Conservation (phyloP, 2,888 invertebrate species). For the Yponomeuta evonymella region DNA sequence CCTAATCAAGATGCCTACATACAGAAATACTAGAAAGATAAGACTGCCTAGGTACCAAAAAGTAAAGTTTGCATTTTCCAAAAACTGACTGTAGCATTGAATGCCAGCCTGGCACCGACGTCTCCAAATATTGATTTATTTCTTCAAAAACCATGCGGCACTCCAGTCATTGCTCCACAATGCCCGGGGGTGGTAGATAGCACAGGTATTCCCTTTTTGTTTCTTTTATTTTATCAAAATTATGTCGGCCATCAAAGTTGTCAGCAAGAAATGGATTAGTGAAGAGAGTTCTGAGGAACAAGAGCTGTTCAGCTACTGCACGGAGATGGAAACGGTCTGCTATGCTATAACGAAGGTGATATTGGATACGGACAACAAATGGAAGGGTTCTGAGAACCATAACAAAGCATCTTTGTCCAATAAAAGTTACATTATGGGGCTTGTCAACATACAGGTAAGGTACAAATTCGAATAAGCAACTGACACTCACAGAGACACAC, state of each 20-base stretch:
- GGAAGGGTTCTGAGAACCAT: constrained; percentile 52
- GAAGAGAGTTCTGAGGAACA: constrained; percentile 69
- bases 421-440: constrained; percentile 64
- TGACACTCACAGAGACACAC: not conserved
- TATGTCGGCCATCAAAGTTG: constrained; percentile 48
- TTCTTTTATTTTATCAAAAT: constrained; percentile 10
- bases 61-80: no score
- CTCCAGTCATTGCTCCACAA: constrained; percentile 24
- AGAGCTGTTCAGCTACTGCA: constrained; percentile 66
- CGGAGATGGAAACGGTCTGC: constrained; percentile 67
- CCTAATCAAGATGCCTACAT: no score
- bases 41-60: no score
- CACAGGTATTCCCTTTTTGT: constrained; percentile 21
- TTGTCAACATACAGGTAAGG: constrained; percentile 70
- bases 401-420: constrained; percentile 51
- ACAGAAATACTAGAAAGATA: no score
- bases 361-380: constrained; percentile 66
- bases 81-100: constrained; percentile 29
- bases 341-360: constrained; percentile 62
- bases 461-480: no score
- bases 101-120: constrained; percentile 52
- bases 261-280: constrained; percentile 72
- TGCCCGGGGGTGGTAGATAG: constrained; percentile 6
- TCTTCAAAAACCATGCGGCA: constrained; percentile 40
- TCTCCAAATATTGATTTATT: constrained; percentile 63